Evolutionary conservation across 2,113 vertebrate genomes (phyloP), one percentile per base, ranked within the genome.

Genomic region (Nesoenas mayeri): DNA sequence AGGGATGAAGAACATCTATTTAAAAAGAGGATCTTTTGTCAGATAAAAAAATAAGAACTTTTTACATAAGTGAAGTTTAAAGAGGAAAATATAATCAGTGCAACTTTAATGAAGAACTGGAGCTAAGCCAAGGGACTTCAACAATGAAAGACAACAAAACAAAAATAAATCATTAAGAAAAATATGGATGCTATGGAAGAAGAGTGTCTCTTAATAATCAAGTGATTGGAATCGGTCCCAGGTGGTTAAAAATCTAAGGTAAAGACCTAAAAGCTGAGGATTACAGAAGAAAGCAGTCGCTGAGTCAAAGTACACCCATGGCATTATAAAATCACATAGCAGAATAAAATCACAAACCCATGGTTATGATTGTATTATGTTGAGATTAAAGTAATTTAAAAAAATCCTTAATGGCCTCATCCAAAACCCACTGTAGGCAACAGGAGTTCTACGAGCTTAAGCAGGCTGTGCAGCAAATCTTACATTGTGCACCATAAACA

Each of bases 151-250:
- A 94, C 69, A 92, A 96, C 29, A 79, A 74, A 96, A 74, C 40
- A 70, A 74, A 84, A 70, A 22, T 2, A 86, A 78, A 79, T 34
- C 14, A 82, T 69, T 53, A 85, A 64, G 53, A 57, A 85, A 90
- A 94, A 95, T 19, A 72, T 13, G n/a, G 69, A 86, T 90, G 79
- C 31, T 87, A 87, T 72, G 86, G 91, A 96, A 96, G 67, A 95
- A 93, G 40, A 95, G 80, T 78, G 21, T 96, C 65, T 91, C 73
- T 85, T 94, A 94, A 84, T 54, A 84, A 91, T 91, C 47, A 93
- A 87, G 73, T 95, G 83, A 77, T 77, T 94, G 57, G 75, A 91
- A 70, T 97, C 70, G 94, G 96, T 96, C 96, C 95, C 94, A 84
- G 93, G 50, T 65, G 58, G 47, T 91, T 95, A 82, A 92, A 96